These are phyloP conservation scores for Seira sanloemensis DNA, from an alignment of 2,888 invertebrate species.

Conservation along the genomic window DNA sequence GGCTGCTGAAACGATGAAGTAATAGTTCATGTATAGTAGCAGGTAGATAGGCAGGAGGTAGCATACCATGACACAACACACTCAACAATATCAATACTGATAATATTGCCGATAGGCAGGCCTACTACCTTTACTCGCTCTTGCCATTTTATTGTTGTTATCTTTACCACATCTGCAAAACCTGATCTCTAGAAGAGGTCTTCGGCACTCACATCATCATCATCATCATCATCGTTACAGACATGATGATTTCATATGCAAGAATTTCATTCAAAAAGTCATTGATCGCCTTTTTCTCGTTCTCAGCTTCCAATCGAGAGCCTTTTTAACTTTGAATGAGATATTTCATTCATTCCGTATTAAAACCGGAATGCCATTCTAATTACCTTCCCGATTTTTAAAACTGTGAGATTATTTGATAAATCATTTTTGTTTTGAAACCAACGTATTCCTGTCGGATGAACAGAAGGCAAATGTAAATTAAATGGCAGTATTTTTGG, in stretches of 20 bases:
- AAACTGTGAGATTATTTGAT: not conserved
- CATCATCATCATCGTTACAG: not conserved
- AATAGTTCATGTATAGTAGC: too few relatives aligned
- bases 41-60: too few relatives aligned
- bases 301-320: conserved; percentile 42
- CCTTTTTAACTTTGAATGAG: conserved; percentile 37
- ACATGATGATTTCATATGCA: conserved; percentile 45
- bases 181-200: conserved; percentile 53
- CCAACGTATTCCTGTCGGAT: too few relatives aligned
- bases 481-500: too few relatives aligned
- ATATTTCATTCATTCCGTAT: conserved; percentile 59
- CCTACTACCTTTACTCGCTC: too few relatives aligned
- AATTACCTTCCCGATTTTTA: not conserved
- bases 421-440: too few relatives aligned
- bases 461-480: too few relatives aligned
- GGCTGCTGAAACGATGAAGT: too few relatives aligned
- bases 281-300: conserved; percentile 55
- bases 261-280: conserved; percentile 62
- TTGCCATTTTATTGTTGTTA: conserved; percentile 24
- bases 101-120: too few relatives aligned
- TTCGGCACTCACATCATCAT: conserved; percentile 28
- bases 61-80: too few relatives aligned
- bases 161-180: conserved; percentile 47
- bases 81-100: too few relatives aligned
- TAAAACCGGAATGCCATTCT: conserved; percentile 39